Conservation (phyloP, 1,140 invertebrate genomes). For the Pogonomyrmex barbatus region DNA sequence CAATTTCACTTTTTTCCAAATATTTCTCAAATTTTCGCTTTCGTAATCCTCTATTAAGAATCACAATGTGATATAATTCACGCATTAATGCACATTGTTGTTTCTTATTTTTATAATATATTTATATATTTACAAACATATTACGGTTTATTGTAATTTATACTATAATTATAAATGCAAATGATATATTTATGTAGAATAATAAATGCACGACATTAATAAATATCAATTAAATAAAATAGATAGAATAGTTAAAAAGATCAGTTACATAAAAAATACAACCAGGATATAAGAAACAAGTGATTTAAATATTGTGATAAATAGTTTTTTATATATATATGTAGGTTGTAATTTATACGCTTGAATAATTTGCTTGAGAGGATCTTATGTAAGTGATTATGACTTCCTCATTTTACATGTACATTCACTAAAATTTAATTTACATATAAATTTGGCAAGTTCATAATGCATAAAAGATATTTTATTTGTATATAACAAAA, state of each 20-base stretch:
- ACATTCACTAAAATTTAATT: neutral
- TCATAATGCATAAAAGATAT: neutral
- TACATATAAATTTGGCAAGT: neutral
- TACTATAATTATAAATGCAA: conserved; percentile 1
- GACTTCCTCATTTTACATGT: neutral
- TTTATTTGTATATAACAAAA: neutral
- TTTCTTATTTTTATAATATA: neutral
- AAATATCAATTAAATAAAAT: neutral
- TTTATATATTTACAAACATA: neutral
- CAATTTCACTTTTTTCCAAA: neutral
- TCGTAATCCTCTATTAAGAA: neutral
- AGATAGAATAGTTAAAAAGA: neutral
- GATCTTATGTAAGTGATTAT: neutral
- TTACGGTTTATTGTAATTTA: neutral
- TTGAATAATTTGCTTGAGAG: neutral
- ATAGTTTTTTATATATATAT: neutral
- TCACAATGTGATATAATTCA: neutral
- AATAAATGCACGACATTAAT: neutral
- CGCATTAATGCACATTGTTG: neutral
- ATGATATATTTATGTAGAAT: neutral
- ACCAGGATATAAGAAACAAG: neutral
- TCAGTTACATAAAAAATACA: neutral
- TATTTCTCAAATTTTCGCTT: conserved; percentile 3
- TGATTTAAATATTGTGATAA: neutral
- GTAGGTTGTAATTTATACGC: neutral